These are phyloP conservation scores for Trochalopteron elliotii DNA, from an alignment of 2,113 vertebrate species.

Conservation along the genomic window DNA sequence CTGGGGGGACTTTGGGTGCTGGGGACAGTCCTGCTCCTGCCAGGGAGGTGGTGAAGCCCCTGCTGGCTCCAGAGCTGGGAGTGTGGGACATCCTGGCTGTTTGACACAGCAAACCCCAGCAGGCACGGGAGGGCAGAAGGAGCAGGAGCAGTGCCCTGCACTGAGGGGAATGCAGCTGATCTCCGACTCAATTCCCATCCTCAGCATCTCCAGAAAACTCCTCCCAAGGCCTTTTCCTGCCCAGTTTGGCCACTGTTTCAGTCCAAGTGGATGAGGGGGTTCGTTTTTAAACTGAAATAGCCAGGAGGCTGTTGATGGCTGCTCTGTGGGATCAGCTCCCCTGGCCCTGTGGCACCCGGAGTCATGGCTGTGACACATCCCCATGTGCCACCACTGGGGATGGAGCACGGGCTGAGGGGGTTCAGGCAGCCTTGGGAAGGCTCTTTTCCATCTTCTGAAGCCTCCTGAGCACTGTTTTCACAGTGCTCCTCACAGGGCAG, in stretches of 20 bases:
- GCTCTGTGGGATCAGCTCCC: neutral
- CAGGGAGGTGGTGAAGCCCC: neutral
- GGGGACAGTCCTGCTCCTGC: neutral
- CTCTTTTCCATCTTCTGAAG: neutral
- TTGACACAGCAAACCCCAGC: neutral
- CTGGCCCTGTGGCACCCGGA: rapidly evolving
- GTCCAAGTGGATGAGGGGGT: neutral
- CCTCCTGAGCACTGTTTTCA: rapidly evolving
- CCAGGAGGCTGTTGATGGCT: neutral
- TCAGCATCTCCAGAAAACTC: neutral
- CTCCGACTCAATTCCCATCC: rapidly evolving
- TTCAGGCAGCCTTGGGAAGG: neutral
- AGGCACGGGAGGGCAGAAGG: neutral
- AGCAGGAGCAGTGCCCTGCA: neutral
- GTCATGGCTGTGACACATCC: neutral
- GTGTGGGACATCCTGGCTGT: rapidly evolving
- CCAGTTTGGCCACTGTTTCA: rapidly evolving
- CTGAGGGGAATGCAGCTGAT: rapidly evolving
- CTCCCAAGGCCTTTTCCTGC: rapidly evolving
- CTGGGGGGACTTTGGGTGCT: neutral
- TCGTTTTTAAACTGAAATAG: rapidly evolving
- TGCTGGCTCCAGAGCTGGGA: neutral
- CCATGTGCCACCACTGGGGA: rapidly evolving
- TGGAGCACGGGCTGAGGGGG: rapidly evolving
- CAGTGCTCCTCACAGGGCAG: rapidly evolving